A percentile compares a stretch with the other conserved stretches of the same genome.
phyloP scores from a whole-genome alignment of 2,888 invertebrate species.

The Mongoloraphidia duomilia region DNA sequence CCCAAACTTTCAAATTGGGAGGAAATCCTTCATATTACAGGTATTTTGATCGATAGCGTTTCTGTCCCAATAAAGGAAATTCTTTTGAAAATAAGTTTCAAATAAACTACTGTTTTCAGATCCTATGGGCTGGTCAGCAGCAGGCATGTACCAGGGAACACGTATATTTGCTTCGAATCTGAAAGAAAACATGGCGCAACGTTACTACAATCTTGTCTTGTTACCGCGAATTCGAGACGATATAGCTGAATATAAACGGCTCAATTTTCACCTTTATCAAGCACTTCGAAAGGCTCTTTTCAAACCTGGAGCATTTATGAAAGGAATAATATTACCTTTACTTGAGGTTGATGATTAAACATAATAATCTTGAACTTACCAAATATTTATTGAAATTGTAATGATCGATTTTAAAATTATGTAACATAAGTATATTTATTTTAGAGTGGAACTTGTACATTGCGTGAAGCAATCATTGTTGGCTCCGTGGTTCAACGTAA shows the following conservation, averaged over 20 bases:
- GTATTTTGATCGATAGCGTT: conserved; percentile 19
- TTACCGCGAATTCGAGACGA: conserved; percentile 90
- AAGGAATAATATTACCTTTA: conserved; percentile 55
- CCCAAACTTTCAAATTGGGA: conserved; percentile 91
- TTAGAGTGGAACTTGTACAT: conserved; percentile 80
- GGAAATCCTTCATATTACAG: conserved; percentile 68
- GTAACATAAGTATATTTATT: conserved; percentile 15
- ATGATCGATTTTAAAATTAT: neutral
- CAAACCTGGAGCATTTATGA: conserved; percentile 97
- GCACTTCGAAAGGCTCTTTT: conserved; percentile 85
- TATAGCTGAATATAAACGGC: conserved; percentile 81
- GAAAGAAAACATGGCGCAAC: conserved; percentile 90
- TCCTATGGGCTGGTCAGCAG: conserved; percentile 94
- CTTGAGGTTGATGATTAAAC: conserved; percentile 34
- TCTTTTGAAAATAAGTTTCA: neutral
- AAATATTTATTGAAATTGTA: conserved; percentile 1
- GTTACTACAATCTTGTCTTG: conserved; percentile 86
- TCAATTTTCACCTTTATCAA: conserved; percentile 94
- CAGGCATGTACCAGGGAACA: conserved; percentile 92
- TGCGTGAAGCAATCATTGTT: conserved; percentile 90
- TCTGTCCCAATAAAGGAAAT: neutral
- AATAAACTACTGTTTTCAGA: conserved; percentile 32
- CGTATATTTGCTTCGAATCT: conserved; percentile 94
- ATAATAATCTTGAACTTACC: neutral
- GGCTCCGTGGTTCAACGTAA: conserved; percentile 82